Conservation (phyloP, 2,797 vertebrate species). For the Thripadectes ignobilis region DNA sequence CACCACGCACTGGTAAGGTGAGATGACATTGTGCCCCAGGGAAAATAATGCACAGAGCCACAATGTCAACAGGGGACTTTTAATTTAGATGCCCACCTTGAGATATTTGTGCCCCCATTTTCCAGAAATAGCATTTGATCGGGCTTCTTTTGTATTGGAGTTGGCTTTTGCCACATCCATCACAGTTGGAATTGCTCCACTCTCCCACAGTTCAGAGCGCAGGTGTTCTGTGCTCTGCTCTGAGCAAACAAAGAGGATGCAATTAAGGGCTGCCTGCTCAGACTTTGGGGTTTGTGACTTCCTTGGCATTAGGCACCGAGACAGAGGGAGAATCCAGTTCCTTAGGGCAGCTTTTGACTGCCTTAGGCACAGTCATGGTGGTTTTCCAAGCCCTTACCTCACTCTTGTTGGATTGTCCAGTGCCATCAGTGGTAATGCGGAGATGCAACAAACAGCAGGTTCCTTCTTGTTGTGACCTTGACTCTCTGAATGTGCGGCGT, state of each 20-base stretch:
- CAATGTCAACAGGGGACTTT: not conserved
- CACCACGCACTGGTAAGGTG: not conserved
- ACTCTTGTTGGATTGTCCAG: not conserved
- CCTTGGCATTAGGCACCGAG: not conserved
- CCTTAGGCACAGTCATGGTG: not conserved
- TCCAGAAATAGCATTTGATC: not conserved
- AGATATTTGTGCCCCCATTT: not conserved
- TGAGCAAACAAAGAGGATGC: not conserved
- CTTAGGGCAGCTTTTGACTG: not conserved
- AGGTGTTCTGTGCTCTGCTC: not conserved
- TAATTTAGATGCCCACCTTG: not conserved
- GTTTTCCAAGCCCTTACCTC: not conserved
- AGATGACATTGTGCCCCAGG: not conserved
- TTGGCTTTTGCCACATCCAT: not conserved
- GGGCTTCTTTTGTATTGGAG: not conserved
- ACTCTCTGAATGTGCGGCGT: not conserved
- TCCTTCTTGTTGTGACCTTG: constrained; percentile 16
- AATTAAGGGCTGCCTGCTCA: not conserved
- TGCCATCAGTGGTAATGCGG: not conserved
- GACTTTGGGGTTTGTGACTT: not conserved
- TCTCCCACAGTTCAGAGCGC: not conserved
- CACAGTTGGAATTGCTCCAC: not conserved
- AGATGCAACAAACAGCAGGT: not conserved
- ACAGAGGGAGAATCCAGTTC: not conserved
- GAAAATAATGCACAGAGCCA: not conserved